phyloP scores from a whole-genome alignment of 2,888 invertebrate genomes.

The Leptinotarsa haldemani region DNA sequence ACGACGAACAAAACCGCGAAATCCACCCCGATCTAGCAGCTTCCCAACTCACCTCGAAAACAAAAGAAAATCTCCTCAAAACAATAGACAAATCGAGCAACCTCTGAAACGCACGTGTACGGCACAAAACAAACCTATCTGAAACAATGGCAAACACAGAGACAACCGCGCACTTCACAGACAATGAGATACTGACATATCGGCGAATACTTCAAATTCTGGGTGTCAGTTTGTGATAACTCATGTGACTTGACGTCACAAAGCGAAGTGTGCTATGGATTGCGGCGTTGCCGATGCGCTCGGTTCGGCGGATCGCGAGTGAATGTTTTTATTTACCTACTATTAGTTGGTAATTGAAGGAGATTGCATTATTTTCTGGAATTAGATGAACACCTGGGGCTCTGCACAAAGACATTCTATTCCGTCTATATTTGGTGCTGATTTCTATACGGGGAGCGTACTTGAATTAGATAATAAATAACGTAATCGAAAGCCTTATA shows the following conservation, averaged over 20 bases:
- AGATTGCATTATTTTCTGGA: conserved; percentile 7
- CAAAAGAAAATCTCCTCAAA: conserved; percentile 29
- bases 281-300: conserved; percentile 28
- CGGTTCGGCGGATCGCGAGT: not conserved
- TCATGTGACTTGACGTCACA: conserved; percentile 64
- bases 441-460: conserved; percentile 13
- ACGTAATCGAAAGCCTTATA: not conserved
- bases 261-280: conserved; percentile 37
- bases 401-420: conserved; percentile 31
- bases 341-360: conserved; percentile 1
- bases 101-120: conserved; percentile 44
- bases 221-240: conserved; percentile 58
- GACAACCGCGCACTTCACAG: conserved; percentile 32
- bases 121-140: conserved; percentile 30
- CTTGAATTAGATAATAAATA: not conserved
- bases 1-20: not conserved
- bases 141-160: conserved; percentile 32
- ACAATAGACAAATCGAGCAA: conserved; percentile 35
- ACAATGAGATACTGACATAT: conserved; percentile 60
- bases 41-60: conserved; percentile 19
- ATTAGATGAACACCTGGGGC: conserved; percentile 31
- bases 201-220: conserved; percentile 62
- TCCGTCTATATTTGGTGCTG: conserved; percentile 30
- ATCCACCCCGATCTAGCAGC: conserved; percentile 1
- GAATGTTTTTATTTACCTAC: conserved; percentile 14